Conservation (phyloP, 2,888 invertebrate species). For the Pristionchus exspectatus region DNA sequence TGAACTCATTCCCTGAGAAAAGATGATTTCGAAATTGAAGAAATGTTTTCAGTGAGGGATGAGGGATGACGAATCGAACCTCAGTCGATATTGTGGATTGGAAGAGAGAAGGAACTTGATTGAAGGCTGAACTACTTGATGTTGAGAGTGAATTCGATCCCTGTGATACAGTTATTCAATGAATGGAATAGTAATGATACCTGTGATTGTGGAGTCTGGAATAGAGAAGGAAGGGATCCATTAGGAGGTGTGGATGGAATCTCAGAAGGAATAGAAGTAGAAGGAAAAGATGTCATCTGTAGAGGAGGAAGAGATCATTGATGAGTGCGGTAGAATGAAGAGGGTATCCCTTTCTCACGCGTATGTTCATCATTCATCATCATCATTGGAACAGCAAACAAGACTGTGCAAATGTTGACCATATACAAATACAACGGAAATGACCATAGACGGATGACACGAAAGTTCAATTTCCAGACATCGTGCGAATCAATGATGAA, state of each 20-base stretch:
- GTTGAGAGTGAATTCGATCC: neutral
- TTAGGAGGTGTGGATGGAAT: neutral
- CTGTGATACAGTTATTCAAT: neutral
- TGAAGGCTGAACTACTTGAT: neutral
- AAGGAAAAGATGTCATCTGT: neutral
- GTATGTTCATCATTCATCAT: neutral
- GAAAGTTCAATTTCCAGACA: neutral
- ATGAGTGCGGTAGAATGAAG: slow-evolving; percentile 5
- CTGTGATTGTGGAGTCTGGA: neutral
- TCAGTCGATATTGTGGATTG: neutral
- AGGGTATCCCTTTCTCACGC: neutral
- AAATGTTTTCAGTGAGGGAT: neutral
- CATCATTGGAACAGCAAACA: slow-evolving; percentile 34
- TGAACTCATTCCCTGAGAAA: neutral
- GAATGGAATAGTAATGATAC: neutral
- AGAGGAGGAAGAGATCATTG: neutral
- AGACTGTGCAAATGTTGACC: slow-evolving; percentile 41
- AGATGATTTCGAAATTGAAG: neutral
- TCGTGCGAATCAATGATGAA: neutral
- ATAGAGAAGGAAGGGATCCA: slow-evolving; percentile 10
- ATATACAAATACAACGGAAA: slow-evolving; percentile 12
- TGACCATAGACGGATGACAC: neutral
- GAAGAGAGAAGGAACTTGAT: neutral
- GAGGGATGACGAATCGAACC: neutral
- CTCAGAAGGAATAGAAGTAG: neutral